These are phyloP conservation scores for Tachystola acroxantha DNA, from an alignment of 2,888 invertebrate species.

Conservation along the genomic window DNA sequence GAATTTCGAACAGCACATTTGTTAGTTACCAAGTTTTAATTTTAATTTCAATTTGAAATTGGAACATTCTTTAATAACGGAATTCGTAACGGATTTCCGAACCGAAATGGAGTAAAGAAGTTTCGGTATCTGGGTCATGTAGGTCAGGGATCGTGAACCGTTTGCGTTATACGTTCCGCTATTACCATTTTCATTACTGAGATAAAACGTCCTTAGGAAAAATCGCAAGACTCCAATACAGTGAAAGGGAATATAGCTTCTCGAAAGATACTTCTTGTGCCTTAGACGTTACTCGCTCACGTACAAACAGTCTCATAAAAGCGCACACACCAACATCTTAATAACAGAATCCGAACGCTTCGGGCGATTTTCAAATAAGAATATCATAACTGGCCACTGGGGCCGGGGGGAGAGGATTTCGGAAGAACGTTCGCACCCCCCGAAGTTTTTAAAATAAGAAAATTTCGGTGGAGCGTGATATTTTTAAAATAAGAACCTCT, in stretches of 20 bases:
- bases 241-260: constrained; percentile 2
- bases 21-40: not conserved
- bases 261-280: constrained; percentile 32
- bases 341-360: constrained; percentile 74
- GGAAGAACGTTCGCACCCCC: constrained; percentile 70
- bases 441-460: constrained; percentile 73
- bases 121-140: constrained; percentile 41
- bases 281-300: constrained; percentile 37
- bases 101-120: constrained; percentile 20
- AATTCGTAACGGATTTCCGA: constrained; percentile 22
- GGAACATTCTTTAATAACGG: constrained; percentile 8
- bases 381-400: constrained; percentile 73
- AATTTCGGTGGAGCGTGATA: constrained; percentile 78
- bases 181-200: constrained; percentile 10
- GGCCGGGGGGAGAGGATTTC: constrained; percentile 58
- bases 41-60: constrained; percentile 11
- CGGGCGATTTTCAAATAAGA: constrained; percentile 74
- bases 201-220: not conserved
- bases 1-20: constrained; percentile 26
- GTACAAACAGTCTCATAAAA: constrained; percentile 50
- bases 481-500: constrained; percentile 77
- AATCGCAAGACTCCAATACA: constrained; percentile 3
- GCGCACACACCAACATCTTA: constrained; percentile 69
- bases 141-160: constrained; percentile 44
- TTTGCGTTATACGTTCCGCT: constrained; percentile 23